A percentile compares a stretch with the other conserved stretches of the same genome.
These are phyloP conservation scores for Morpho deidamia DNA, from an alignment of 2,888 invertebrate genomes.

Conservation along the genomic window DNA sequence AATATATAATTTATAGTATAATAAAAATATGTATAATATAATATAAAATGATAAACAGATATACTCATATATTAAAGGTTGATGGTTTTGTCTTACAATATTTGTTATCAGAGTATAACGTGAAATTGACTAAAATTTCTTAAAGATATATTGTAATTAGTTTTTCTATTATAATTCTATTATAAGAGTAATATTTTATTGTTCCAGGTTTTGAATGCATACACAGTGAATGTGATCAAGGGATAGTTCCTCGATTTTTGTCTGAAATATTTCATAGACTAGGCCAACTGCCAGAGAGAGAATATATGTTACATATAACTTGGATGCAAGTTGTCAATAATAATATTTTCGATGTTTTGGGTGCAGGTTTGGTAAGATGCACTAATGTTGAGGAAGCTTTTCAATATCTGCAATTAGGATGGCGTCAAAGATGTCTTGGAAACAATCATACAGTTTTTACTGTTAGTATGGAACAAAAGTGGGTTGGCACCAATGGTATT, in stretches of 20 bases:
- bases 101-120: too few species aligned
- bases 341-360: slow-evolving; percentile 79
- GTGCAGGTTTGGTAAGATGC: slow-evolving; percentile 72
- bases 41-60: too few species aligned
- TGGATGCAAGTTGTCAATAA: slow-evolving; percentile 86
- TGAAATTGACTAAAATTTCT: too few species aligned
- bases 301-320: slow-evolving; percentile 82
- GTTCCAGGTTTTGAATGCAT: slow-evolving; percentile 72
- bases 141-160: too few species aligned
- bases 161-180: too few species aligned
- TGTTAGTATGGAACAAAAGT: slow-evolving; percentile 85
- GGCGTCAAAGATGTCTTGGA: slow-evolving; percentile 76
- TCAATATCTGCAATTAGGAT: slow-evolving; percentile 83
- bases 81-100: too few species aligned
- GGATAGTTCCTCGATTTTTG: slow-evolving; percentile 84
- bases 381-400: slow-evolving; percentile 85
- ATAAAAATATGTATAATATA: too few species aligned
- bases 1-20: too few species aligned
- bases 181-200: not conserved
- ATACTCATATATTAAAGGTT: too few species aligned
- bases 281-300: slow-evolving; percentile 80
- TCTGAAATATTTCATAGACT: slow-evolving; percentile 84
- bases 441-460: slow-evolving; percentile 84
- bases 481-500: slow-evolving; percentile 82
- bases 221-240: slow-evolving; percentile 83